These are phyloP conservation scores for Brassicogethes aeneus DNA, from an alignment of 2,888 invertebrate species.

Conservation along the genomic window DNA sequence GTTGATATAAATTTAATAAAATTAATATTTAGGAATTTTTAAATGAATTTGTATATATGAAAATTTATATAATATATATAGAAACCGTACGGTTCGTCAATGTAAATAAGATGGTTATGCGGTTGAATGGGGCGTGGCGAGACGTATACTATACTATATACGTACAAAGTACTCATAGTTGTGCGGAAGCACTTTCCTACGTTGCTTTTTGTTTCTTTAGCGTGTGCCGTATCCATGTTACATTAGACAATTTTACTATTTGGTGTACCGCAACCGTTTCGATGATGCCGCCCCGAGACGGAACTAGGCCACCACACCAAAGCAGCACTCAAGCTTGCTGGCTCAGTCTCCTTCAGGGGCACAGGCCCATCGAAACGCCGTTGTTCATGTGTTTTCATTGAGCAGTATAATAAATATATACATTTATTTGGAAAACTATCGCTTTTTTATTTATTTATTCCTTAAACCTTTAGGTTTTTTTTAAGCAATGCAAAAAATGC, in stretches of 20 bases:
- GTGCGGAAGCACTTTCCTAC: constrained; percentile 39
- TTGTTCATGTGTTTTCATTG: constrained; percentile 53
- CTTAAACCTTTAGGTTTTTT: no score
- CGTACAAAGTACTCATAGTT: constrained; percentile 43
- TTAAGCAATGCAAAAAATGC: no score
- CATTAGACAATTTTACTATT: constrained; percentile 46
- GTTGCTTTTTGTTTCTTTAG: constrained; percentile 40
- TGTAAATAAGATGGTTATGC: constrained; percentile 37
- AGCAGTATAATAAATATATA: constrained; percentile 68
- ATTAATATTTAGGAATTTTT: constrained; percentile 60
- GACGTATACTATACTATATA: constrained; percentile 41
- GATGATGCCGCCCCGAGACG: constrained; percentile 22
- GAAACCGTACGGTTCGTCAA: constrained; percentile 41
- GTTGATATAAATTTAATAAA: constrained; percentile 44
- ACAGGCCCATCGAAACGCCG: no score
- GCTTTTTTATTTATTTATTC: no score
- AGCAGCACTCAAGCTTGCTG: no score
- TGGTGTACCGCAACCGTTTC: constrained; percentile 46
- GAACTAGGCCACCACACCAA: no score
- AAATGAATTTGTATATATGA: constrained; percentile 62
- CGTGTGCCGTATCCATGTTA: constrained; percentile 45
- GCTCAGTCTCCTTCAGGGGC: no score
- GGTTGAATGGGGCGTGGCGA: constrained; percentile 38
- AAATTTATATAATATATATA: constrained; percentile 55
- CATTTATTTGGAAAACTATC: constrained; percentile 63